phyloP scores from a whole-genome alignment of 2,888 invertebrate species.

The Sinopyrophorus schimmeli region DNA sequence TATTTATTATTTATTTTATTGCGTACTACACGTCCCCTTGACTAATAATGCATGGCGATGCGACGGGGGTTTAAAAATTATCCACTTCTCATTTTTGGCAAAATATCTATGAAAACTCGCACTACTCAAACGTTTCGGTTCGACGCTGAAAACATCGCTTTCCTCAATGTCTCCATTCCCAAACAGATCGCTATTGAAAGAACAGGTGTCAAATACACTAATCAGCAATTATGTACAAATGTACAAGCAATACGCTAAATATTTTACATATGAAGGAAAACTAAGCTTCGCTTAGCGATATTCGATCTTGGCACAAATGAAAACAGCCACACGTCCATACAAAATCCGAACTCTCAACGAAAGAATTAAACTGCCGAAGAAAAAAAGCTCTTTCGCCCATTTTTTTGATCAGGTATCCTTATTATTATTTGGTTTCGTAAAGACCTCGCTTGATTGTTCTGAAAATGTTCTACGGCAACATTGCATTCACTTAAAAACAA shows the following conservation, averaged over 20 bases:
- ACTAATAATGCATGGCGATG: constrained; percentile 42
- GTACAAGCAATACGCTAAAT: constrained; percentile 53
- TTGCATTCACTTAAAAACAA: constrained; percentile 51
- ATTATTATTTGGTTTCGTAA: constrained; percentile 43
- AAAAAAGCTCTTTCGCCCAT: no score
- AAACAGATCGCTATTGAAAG: constrained; percentile 36
- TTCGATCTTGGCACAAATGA: constrained; percentile 53
- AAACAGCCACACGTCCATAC: constrained; percentile 48
- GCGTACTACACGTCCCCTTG: constrained; percentile 52
- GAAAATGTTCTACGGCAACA: constrained; percentile 50
- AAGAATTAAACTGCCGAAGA: no score
- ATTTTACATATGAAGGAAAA: constrained; percentile 54
- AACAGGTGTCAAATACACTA: constrained; percentile 30
- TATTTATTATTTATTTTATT: constrained; percentile 52
- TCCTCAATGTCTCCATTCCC: constrained; percentile 19
- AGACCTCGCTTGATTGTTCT: constrained; percentile 51
- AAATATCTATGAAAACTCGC: constrained; percentile 48
- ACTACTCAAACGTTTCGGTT: constrained; percentile 41
- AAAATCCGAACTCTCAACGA: no score
- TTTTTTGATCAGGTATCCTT: constrained; percentile 35
- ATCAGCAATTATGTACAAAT: constrained; percentile 53
- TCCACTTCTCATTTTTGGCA: no score
- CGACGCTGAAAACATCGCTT: neutral
- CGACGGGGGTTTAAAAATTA: constrained; percentile 40
- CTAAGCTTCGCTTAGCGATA: constrained; percentile 42